phyloP scores from a whole-genome alignment of 2,113 vertebrate species.

The Xenotilapia leptura region DNA sequence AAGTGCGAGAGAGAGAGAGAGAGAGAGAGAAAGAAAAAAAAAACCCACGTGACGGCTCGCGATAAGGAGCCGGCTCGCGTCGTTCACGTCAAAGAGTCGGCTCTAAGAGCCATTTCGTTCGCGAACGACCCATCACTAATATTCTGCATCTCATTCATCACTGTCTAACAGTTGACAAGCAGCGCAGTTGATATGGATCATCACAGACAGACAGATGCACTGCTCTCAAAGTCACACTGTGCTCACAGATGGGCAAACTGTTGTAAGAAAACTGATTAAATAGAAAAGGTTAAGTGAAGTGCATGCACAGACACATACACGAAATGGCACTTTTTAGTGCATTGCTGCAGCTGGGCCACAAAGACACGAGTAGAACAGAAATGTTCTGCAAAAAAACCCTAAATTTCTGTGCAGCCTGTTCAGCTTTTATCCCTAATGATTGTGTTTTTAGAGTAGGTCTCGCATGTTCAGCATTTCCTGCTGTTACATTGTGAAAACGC shows the following conservation, averaged over 20 bases:
- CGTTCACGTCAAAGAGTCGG: no score
- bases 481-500: neutral
- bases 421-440: neutral
- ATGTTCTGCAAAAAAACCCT: neutral
- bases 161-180: constrained; percentile 44
- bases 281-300: neutral
- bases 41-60: no score
- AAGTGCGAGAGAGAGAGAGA: no score
- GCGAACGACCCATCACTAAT: no score
- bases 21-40: no score
- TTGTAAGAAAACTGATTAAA: neutral
- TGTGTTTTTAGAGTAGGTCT: neutral
- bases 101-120: no score
- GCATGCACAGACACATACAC: neutral
- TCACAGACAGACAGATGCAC: constrained; percentile 43
- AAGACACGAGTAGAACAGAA: neutral
- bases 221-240: constrained; percentile 22
- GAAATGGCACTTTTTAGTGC: neutral
- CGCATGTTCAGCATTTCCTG: neutral
- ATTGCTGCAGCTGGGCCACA: neutral
- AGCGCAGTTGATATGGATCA: constrained; percentile 55
- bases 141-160: constrained; percentile 49
- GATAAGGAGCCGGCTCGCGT: no score
- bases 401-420: neutral
- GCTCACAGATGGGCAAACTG: neutral